Evolutionary conservation across 2,113 vertebrate species (phyloP), one percentile per base, ranked within the genome.

Genomic region (Oreocharis arfaki): DNA sequence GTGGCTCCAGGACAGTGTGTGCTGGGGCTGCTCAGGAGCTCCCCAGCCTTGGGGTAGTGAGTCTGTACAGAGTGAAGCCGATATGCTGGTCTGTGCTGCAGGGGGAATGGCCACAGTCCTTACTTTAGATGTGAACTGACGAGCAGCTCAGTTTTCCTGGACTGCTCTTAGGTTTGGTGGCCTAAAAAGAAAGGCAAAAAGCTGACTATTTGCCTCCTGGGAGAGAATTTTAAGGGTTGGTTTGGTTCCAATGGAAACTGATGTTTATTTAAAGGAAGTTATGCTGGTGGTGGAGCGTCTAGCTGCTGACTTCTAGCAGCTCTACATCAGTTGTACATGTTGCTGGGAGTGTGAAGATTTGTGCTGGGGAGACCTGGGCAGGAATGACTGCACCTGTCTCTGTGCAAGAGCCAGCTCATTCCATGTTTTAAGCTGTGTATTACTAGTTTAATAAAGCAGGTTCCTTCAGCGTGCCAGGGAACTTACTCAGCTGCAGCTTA

Each of bases 381-480:
- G 87, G 64, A 61, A 52, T 60, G 73, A 4, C 7, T 64, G 53
- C 81, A 93, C 63, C 69, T 90, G 89, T 94, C 87, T 47, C 53
- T 93, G 87, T 77, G 73, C 46, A 74, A 69, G 68, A 87, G 87
- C 90, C 87, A 89, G 64, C 81, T 94, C 90, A 93, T 96, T 94
- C 41, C 24, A 0, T 77, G 68, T 69, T 95, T 94, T 94, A 96
- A 95, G 90, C 92, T 91, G 84, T 77, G 90, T 74, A 93, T 96
- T 93, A 94, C 84, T 53, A 15, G 68, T 93, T 89, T 84, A 95
- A 91, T 96, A 57, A 95, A 95, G 81, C 32, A 91, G 77, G 90
- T 94, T 94, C 84, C 74, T 93, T 95, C 81, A 89, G 84, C 73
- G 1, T 93, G 64, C 92, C 90, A 95, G 84, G 69, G 68, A 93